A percentile compares a stretch with the other conserved stretches of the same genome.
Conservation (phyloP, 2,797 vertebrate species). For the Sebastes kiyomatsui region DNA sequence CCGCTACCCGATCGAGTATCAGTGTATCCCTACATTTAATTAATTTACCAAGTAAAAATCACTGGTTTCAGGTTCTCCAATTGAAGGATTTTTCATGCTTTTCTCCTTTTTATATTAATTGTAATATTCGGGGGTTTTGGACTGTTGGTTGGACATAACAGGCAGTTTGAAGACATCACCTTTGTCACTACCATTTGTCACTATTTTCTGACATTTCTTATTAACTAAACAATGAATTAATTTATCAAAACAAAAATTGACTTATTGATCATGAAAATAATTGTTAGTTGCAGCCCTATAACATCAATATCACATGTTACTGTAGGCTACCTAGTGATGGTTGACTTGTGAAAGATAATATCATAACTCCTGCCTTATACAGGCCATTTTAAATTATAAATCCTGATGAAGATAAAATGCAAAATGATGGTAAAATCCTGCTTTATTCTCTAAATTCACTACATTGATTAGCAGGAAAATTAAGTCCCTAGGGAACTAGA, state of each 20-base stretch:
- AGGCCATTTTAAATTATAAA: background rate
- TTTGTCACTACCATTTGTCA: too few species aligned
- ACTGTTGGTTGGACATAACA: background rate
- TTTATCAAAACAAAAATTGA: too few species aligned
- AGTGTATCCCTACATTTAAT: too few species aligned
- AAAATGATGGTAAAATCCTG: background rate
- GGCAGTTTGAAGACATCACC: background rate
- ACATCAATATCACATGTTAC: background rate
- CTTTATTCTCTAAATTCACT: background rate
- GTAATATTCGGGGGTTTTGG: background rate
- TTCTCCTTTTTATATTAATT: background rate
- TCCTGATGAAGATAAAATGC: background rate
- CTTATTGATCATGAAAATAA: background rate
- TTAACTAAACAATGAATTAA: background rate
- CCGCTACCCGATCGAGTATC: too few species aligned
- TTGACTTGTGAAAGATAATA: background rate
- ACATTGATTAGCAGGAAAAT: background rate
- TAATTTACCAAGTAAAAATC: background rate
- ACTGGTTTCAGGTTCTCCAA: background rate
- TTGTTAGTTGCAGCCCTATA: background rate
- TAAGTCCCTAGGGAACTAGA: background rate
- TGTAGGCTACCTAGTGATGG: background rate
- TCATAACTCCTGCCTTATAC: background rate
- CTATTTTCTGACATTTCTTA: background rate
- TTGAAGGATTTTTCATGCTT: background rate